phyloP scores from a whole-genome alignment of 2,113 vertebrate species.

The Tetrax tetrax region DNA sequence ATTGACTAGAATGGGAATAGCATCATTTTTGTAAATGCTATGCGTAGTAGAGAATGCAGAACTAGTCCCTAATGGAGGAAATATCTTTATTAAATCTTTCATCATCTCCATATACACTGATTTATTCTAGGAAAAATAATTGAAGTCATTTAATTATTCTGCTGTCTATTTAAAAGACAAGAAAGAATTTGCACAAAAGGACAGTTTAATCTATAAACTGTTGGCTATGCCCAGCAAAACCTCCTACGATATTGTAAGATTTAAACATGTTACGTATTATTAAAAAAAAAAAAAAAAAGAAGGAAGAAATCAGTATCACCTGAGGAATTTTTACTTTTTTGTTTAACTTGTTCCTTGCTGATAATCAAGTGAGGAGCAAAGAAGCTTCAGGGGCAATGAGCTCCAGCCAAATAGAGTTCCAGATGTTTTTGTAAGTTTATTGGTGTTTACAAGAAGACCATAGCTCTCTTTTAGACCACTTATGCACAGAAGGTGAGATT shows the following conservation, averaged over 20 bases:
- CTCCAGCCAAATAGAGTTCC: neutral
- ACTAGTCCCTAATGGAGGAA: slow-evolving; percentile 16
- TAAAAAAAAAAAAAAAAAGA: neutral
- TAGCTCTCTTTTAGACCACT: neutral
- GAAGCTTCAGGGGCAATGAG: neutral
- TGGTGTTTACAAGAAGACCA: neutral
- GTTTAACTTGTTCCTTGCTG: neutral
- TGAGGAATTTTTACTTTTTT: neutral
- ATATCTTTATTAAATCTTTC: slow-evolving; percentile 49
- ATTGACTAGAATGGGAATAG: neutral
- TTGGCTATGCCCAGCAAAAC: neutral
- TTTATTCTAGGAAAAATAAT: slow-evolving; percentile 46
- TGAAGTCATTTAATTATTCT: slow-evolving; percentile 37
- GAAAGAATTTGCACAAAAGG: neutral
- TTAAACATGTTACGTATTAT: neutral
- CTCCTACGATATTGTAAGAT: neutral
- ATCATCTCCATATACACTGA: neutral
- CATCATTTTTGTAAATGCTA: slow-evolving; percentile 4
- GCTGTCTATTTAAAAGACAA: slow-evolving; percentile 7
- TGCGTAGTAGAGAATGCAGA: neutral
- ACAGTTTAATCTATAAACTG: neutral
- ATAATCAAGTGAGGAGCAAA: neutral
- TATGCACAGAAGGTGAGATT: neutral
- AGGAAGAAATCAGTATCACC: neutral
- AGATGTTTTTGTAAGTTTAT: neutral